Conservation (phyloP, 1,140 invertebrate genomes). For the Tetramorium parvispinum region DNA sequence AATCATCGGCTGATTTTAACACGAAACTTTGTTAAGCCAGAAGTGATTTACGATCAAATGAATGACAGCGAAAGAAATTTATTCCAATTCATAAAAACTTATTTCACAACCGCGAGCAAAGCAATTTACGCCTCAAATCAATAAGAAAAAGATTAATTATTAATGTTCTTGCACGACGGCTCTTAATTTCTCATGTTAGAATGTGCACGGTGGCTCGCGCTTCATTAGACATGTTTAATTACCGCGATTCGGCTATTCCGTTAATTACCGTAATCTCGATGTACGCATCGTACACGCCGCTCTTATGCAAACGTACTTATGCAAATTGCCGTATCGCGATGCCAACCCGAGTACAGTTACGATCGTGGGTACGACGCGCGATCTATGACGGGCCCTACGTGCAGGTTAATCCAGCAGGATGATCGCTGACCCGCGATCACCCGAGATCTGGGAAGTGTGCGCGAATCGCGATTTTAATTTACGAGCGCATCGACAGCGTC, state of each 20-base stretch:
- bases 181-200: not conserved
- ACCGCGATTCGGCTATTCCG: conserved; percentile 25
- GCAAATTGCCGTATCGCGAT: conserved; percentile 25
- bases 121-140: not conserved
- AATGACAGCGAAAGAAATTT: not conserved
- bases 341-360: conserved; percentile 46
- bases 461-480: conserved; percentile 38
- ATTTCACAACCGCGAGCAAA: not conserved
- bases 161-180: not conserved
- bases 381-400: conserved; percentile 14
- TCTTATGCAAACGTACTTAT: conserved; percentile 1
- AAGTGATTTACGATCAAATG: conserved; percentile 14
- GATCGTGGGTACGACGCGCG: conserved; percentile 33
- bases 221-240: conserved; percentile 29
- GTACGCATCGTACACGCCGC: not conserved
- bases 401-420: conserved; percentile 17
- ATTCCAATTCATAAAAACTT: not conserved
- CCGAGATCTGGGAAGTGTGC: conserved; percentile 30
- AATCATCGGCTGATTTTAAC: not conserved
- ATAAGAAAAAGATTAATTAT: not conserved
- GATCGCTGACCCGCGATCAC: conserved; percentile 49
- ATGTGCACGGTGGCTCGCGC: not conserved
- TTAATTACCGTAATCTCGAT: conserved; percentile 45
- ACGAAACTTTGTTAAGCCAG: not conserved
- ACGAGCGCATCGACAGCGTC: conserved; percentile 17